Base-by-base conservation (phyloP, 2,797 vertebrate genomes). In the Phrynocephalus guinanensis region DNA sequence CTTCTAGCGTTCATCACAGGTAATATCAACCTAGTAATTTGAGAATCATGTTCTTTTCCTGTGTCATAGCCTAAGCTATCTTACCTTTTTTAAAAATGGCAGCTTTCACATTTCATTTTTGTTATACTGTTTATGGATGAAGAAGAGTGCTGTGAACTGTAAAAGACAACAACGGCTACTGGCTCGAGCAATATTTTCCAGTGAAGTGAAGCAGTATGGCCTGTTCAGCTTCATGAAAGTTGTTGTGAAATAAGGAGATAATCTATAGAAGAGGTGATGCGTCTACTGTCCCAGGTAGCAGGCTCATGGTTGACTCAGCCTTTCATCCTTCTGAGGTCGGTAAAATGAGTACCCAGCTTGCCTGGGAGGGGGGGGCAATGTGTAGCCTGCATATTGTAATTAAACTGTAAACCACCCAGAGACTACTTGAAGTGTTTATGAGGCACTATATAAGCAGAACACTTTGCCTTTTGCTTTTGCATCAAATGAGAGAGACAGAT, bases 141-240 rank as follows among this genome's bases (percentile, higher is more conserved):
- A 18, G 26, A 28, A 30, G 5, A 66, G 4, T 38, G 38, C n/a
- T 77, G 18, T 28, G 38, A 73, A 30, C 60, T 66, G 38, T n/a
- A 38, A 77, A 50, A 67, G 5, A 28, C 63, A 33, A 67, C 28
- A 15, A 77, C 1, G 5, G 6, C n/a, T 18, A 67, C 72, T 77
- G 44, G 38, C 63, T 77, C 24, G 56, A 85, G 63, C 56, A 77
- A n/a, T 77, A 77, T 85, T 77, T 76, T 50, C 66, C 30, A 48
- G 38, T 77, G 33, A 85, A 67, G 38, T 7, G 63, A 16, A 22
- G 67, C 26, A 85, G 10, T 44, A 24, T 24, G 26, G 18, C 75
- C 56, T 66, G 26, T 20, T 66, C 38, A 76, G 73, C 71, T 56
- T 73, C 38, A 77, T 48, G 60, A 85, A 13, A 44, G 28, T 22